Evolutionary conservation across 2,888 invertebrate genomes (phyloP), one percentile per base, ranked within the genome.

Genomic region (Acleris sparsana): DNA sequence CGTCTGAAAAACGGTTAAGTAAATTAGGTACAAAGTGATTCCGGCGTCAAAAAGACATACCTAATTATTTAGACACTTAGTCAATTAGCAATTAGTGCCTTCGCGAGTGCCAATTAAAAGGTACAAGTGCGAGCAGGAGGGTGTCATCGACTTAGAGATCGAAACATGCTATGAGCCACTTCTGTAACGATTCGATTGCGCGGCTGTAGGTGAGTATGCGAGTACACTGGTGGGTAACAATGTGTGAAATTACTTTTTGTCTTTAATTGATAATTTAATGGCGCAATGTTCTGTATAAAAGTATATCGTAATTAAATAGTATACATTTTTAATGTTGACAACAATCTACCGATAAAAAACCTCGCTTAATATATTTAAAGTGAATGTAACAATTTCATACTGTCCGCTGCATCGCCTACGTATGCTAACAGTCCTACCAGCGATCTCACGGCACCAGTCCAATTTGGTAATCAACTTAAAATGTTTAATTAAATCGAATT

Each of bases 21-120:
- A 46, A 60, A 59, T 60, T 65, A 67, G 59, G 63, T 69, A 73
- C 75, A 76, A 76, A 75, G 75, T 74, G 77, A 67, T 70, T 66
- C 72, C 76, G 78, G 74, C 81, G 73, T 73, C 81, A 84, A 88
- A 88, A 87, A 86, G 85, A 84, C 86, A 84, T 85, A 22, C 22
- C 85, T 86, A 88, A 89, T 89, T 90, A 89, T 89, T 89, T 86
- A 88, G 86, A 86, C 85, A 89, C 85, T 90, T 87, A 88, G 83
- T 88, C 88, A 91, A 91, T 90, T 88, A 80, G 85, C 83, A 81
- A 46, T 46, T 46, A 46, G 46, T 86, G 86, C 84, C 84, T 83
- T 79, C 79, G 79, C 71, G 80, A 92, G 91, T 88, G 86, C 89
- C 92, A 92, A 92, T 92, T 92, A 92, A 92, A 91, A 91, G 88